Base-by-base conservation (phyloP, 2,113 vertebrate genomes). In the Lycaon pictus region DNA sequence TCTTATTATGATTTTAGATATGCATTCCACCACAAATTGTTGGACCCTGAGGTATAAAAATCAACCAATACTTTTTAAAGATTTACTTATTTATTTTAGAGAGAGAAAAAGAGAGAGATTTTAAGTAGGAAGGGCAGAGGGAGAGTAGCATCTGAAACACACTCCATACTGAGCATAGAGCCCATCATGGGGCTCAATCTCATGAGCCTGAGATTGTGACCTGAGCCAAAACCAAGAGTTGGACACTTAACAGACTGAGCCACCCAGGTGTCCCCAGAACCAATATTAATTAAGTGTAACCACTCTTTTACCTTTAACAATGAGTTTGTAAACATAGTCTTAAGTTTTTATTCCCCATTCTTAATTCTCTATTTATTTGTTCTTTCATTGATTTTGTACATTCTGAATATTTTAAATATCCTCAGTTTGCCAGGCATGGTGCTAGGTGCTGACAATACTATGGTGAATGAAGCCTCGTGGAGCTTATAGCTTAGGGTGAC, bases 331-430 rank as follows among this genome's bases (percentile, higher is more conserved):
- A 88, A 16, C 20, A 0, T 71, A 32, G 15, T 83, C 67, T 86
- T 74, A 55, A 12, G 55, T 35, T 71, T 96, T 77, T 62, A 67
- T 48, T 94, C 7, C 37, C 17, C 72, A 2, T 9, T 27, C 22
- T 25, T 37, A n/a, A 17, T 93, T 88, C 37, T 87, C 17, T 83
- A 23, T 29, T 81, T 83, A 23, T 29, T 81, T 83, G 11, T 87
- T 87, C 11, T 93, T 90, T 82, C 48, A 62, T 20, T 65, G 43
- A 63, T 74, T 56, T 56, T 20, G 0, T 62, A 8, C 17, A 83
- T 88, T 84, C 6, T 5, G 0, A 83, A 27, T 84, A 96, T 80
- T 93, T 96, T 51, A 76, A 85, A 35, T 91, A 88, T 27, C 25
- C 27, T 10, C 43, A 29, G n/a, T 94, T 65, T 82, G 19, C 89